Evolutionary conservation across 2,888 invertebrate species (phyloP), one percentile per base, ranked within the genome.

Genomic region (Drosophila affinis): DNA sequence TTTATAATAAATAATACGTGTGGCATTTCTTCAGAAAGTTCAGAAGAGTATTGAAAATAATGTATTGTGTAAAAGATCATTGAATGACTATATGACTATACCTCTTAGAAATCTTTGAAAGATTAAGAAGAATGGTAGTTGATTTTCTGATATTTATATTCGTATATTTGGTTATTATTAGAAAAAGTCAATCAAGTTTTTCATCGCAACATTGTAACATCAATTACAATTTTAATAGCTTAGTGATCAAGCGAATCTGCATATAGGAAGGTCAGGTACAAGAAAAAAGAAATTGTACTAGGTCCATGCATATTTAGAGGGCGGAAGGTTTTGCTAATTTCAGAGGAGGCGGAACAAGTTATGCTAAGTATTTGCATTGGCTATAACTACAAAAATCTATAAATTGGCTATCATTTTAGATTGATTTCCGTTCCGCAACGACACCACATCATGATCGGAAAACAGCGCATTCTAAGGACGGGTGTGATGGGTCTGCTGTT

Each of bases 371-470:
- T n/a, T 39, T 39, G 39, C 3, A 2, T 39, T 39, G 39, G 14
- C n/a, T n/a, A n/a, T n/a, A 39, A 39, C 14, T 39, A 24, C 4
- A n/a, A 10, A 51, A 59, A 27, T 17, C 2, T 29, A 49, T 21
- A 54, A 46, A 3, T 7, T 45, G n/a, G 17, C 17, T 34, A 32
- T 17, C 60, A 72, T 64, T 29, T 27, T 32, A 60, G 45, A 44
- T 1, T 9, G 17, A 10, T 53, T 39, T 46, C 45, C 12, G 48
- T 39, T 46, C 45, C 9, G 34, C 9, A 45, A 60, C 45, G 45
- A 14, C 27, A 59, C 17, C 2, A 1, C 39, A n/a, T 39, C 55
- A 85, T 85, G 84, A 81, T 85, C 45, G 87, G 72, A 24, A 88
- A 77, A 59, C 68, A 70, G 44, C 87, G 84, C 12, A 73, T 85